Percentiles rank a stretch among this genome's conserved stretches.
phyloP scores from a whole-genome alignment of 2,113 vertebrate genomes.

The Strigops habroptila region DNA sequence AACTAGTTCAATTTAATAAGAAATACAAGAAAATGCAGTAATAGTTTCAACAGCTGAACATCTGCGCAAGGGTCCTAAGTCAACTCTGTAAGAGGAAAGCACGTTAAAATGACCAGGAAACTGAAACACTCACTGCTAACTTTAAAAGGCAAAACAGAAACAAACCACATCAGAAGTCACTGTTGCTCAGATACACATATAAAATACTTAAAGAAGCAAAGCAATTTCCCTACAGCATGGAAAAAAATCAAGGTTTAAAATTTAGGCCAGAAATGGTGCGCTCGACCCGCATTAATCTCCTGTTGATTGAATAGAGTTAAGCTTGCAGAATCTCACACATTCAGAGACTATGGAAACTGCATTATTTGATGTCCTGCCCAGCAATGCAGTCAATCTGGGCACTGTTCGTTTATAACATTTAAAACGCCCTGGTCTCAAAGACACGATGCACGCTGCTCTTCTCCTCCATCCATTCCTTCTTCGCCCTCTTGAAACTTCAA shows the following conservation, averaged over 20 bases:
- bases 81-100: background rate
- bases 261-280: background rate
- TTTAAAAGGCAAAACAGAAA: background rate
- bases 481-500: background rate
- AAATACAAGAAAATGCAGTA: background rate
- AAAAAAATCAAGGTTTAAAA: background rate
- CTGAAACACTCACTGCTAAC: background rate
- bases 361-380: background rate
- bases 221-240: background rate
- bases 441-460: background rate
- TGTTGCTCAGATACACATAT: background rate
- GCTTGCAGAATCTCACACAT: background rate
- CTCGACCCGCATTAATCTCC: background rate
- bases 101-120: background rate
- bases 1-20: background rate
- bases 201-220: background rate
- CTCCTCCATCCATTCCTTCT: background rate
- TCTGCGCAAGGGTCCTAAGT: background rate
- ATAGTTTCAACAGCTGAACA: conserved; percentile 9
- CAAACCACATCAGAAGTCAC: background rate
- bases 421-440: background rate
- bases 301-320: background rate
- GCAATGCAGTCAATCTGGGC: background rate
- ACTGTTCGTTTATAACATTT: background rate
- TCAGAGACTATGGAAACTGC: background rate